Base-by-base conservation (phyloP, 2,113 vertebrate species). In the Chionodraco myersi region DNA sequence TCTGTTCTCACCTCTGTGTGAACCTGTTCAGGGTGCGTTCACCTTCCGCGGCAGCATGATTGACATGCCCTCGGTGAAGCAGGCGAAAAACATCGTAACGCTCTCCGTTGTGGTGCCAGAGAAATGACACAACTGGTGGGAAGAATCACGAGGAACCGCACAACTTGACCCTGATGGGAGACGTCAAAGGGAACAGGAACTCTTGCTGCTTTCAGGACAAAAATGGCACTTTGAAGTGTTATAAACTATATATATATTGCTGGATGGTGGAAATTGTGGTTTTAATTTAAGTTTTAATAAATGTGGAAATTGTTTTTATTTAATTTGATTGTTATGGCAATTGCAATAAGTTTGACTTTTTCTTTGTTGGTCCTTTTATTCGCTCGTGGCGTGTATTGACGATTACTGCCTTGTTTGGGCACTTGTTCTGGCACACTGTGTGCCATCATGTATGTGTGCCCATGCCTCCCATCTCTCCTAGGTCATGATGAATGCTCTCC, bases 1-100 rank as follows among this genome's bases (percentile, higher is more conserved):
- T 75, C 56, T 75, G 21, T 61, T 56, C 68, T 70, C 3, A 2
- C 41, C 41, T 69, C 36, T 83, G 36, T 74, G 65, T 8, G 44
- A 88, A 94, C 77, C 92, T 93, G 94, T 91, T 79, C 95, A 99
- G 98, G 97, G 97, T 66, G 98, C 97, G 0, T 99, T 99, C 91
- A 97, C 96, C 93, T 99, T 99, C 95, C 95, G 26, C 0, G 97
- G 97, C 89, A 98, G 96, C 84, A 99, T 99, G 98, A 99, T 99
- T 91, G 97, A 99, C 98, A 97, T 98, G 97, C 98, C 98, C 53
- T 97, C 97, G 90, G 95, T 99, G 95, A 99, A 96, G 94, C 98
- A 99, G 94, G 97, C 98, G 54, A 96, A 95, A 91, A 99, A 99
- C 95, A 96, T 98, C 94, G 86, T 99, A 87, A 96, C 94, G 45